phyloP scores from a whole-genome alignment of 1,140 invertebrate species.

The Drosophila ercepeae region DNA sequence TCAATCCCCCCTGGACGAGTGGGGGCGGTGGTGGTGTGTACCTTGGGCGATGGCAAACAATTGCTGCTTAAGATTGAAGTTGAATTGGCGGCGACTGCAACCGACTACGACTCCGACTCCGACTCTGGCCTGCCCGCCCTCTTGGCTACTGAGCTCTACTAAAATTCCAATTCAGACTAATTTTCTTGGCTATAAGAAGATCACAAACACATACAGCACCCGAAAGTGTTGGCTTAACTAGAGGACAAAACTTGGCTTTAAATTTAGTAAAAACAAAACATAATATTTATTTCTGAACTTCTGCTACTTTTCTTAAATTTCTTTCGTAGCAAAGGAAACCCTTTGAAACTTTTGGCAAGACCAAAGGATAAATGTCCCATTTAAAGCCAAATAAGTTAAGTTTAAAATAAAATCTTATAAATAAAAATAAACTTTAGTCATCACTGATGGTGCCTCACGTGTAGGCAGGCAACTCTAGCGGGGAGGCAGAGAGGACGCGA shows the following conservation, averaged over 20 bases:
- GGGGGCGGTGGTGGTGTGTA: neutral
- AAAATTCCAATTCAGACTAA: constrained; percentile 67
- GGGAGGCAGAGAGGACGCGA: neutral
- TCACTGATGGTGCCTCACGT: constrained; percentile 57
- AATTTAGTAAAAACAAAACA: neutral
- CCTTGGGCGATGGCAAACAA: constrained; percentile 59
- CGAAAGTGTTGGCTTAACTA: neutral
- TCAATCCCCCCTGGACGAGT: constrained; percentile 42
- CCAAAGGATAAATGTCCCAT: too few relatives aligned
- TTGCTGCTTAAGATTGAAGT: constrained; percentile 72
- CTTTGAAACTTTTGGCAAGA: too few relatives aligned
- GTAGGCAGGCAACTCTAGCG: constrained; percentile 34
- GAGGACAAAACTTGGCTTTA: constrained; percentile 37
- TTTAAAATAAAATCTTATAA: neutral
- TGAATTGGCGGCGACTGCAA: constrained; percentile 52
- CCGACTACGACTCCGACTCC: neutral
- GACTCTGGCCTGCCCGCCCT: constrained; percentile 13
- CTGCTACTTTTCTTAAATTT: too few relatives aligned
- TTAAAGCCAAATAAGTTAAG: neutral
- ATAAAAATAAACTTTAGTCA: neutral
- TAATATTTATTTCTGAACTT: too few relatives aligned
- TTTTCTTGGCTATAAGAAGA: constrained; percentile 51
- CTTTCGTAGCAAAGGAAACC: too few relatives aligned
- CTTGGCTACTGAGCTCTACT: constrained; percentile 58
- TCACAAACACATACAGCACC: constrained; percentile 15